Percentiles rank a stretch among this genome's conserved stretches.
These are phyloP conservation scores for Furcula furcula DNA, from an alignment of 2,888 invertebrate genomes.

Conservation along the genomic window DNA sequence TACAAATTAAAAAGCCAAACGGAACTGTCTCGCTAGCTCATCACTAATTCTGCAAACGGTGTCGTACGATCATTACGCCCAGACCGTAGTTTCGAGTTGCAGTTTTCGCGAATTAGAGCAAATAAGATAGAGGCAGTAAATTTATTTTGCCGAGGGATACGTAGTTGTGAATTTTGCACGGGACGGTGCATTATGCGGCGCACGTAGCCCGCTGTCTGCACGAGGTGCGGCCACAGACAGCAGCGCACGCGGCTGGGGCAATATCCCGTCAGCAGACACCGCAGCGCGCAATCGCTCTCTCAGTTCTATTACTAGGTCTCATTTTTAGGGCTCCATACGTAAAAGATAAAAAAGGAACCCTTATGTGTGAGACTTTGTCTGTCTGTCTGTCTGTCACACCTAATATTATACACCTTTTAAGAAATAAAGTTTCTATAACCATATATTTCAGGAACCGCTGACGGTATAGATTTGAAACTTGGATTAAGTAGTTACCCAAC, in stretches of 20 bases:
- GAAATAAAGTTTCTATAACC: no score
- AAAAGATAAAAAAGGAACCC: no score
- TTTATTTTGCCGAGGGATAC: slow-evolving; percentile 69
- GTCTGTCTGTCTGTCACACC: no score
- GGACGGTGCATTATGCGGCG: slow-evolving; percentile 74
- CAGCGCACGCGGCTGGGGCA: slow-evolving; percentile 28
- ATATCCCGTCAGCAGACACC: slow-evolving; percentile 38
- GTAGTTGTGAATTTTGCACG: slow-evolving; percentile 78
- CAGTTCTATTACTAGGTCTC: slow-evolving; percentile 64
- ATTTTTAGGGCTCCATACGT: no score
- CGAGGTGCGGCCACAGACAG: slow-evolving; percentile 41
- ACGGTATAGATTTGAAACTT: no score
- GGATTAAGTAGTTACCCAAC: no score
- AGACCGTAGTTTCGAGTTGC: slow-evolving; percentile 48
- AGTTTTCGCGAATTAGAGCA: slow-evolving; percentile 72
- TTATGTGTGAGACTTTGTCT: no score
- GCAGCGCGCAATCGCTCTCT: slow-evolving; percentile 36
- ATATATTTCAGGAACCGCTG: no score
- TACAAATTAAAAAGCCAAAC: slow-evolving; percentile 35
- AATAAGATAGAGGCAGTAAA: slow-evolving; percentile 76
- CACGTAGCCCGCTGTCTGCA: slow-evolving; percentile 75
- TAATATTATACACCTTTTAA: no score
- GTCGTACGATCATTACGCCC: slow-evolving; percentile 44
- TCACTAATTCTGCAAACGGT: slow-evolving; percentile 44
- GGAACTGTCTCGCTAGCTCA: slow-evolving; percentile 27